A percentile compares a stretch with the other conserved stretches of the same genome.
Conservation (phyloP, 2,888 invertebrate species). For the Apantesis nais region DNA sequence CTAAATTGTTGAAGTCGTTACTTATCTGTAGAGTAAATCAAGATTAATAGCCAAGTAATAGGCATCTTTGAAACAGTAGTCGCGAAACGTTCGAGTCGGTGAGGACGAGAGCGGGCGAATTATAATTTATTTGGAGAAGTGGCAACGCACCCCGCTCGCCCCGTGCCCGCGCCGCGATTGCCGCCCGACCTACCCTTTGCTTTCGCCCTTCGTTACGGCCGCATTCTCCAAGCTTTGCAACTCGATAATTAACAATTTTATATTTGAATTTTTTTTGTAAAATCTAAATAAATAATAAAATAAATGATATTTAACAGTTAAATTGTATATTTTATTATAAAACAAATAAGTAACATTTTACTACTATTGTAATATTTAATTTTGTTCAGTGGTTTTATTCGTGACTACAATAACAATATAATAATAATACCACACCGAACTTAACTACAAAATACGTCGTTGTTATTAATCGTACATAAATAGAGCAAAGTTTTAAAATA, state of each 20-base stretch:
- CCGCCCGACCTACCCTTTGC: constrained; percentile 84
- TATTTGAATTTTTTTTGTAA: background rate
- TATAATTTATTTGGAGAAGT: constrained; percentile 87
- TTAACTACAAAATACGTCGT: background rate
- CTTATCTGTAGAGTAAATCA: constrained; percentile 56
- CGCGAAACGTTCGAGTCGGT: constrained; percentile 54
- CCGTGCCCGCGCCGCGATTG: constrained; percentile 53
- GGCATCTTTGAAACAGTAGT: constrained; percentile 70
- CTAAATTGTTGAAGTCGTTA: constrained; percentile 22
- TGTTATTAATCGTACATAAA: background rate
- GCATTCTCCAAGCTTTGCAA: constrained; percentile 67
- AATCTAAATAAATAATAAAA: background rate
- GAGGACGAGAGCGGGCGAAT: constrained; percentile 78
- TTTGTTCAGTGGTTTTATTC: background rate
- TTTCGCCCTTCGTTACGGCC: constrained; percentile 85
- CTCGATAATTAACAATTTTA: constrained; percentile 55
- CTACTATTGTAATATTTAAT: background rate
- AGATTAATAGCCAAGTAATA: constrained; percentile 65
- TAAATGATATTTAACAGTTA: background rate
- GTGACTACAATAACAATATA: background rate
- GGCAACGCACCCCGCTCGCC: constrained; percentile 76
- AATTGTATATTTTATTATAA: background rate
- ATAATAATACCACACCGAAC: background rate
- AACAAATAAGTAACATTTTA: background rate
- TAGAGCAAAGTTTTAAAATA: background rate